Conservation (phyloP, 2,888 invertebrate species). For the Thera obeliscata region DNA sequence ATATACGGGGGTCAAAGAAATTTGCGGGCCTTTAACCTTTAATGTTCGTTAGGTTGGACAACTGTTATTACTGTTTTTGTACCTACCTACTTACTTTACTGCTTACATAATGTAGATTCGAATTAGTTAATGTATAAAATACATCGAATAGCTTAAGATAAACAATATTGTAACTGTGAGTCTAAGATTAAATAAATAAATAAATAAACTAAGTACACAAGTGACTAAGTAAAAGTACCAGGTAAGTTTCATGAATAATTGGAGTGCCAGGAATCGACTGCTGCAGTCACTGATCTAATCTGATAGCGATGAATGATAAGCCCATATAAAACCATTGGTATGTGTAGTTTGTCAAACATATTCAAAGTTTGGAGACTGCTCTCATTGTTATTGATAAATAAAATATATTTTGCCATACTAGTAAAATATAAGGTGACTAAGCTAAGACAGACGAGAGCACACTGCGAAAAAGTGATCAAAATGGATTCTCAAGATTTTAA, state of each 20-base stretch:
- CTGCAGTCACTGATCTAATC: conserved; percentile 17
- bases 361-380: conserved; percentile 8
- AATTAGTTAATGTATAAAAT: too few species aligned
- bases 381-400: conserved; percentile 2
- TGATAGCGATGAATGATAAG: conserved; percentile 30
- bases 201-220: not conserved
- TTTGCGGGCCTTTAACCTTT: too few species aligned
- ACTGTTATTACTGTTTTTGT: too few species aligned
- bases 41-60: too few species aligned
- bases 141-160: too few species aligned
- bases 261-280: conserved; percentile 20
- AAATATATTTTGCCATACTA: not conserved
- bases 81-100: too few species aligned
- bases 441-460: not conserved
- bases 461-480: not conserved
- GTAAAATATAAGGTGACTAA: not conserved
- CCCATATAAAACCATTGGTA: conserved; percentile 14
- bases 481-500: conserved; percentile 29
- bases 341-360: conserved; percentile 14
- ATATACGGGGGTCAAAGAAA: too few species aligned
- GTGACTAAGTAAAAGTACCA: not conserved
- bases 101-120: too few species aligned
- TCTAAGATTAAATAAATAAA: too few species aligned
- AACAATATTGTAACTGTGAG: too few species aligned
- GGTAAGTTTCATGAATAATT: conserved; percentile 24